Percentiles rank a stretch among this genome's conserved stretches.
Conservation (phyloP, 1,140 invertebrate genomes). For the Hylaeus volcanicus region DNA sequence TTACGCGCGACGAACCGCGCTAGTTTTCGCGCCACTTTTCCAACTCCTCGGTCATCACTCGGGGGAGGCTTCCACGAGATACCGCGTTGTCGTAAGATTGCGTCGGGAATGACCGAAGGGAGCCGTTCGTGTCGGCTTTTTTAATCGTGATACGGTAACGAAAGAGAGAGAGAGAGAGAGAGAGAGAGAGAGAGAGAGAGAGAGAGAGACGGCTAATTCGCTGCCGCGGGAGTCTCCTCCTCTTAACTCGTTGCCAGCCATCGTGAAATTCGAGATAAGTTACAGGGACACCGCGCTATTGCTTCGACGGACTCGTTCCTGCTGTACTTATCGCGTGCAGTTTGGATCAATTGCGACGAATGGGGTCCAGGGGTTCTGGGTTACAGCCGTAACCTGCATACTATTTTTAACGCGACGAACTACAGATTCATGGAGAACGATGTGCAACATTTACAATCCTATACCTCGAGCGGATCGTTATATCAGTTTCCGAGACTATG, state of each 20-base stretch:
- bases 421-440: too few relatives aligned
- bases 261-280: constrained; percentile 16
- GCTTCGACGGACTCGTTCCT: too few relatives aligned
- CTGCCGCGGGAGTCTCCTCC: constrained; percentile 2
- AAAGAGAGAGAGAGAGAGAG: neutral
- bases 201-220: constrained; percentile 15
- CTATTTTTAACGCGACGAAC: too few relatives aligned
- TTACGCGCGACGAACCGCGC: neutral
- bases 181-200: neutral
- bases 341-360: too few relatives aligned
- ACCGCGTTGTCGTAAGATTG: neutral
- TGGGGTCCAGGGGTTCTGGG: too few relatives aligned
- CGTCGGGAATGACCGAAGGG: neutral
- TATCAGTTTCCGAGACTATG: too few relatives aligned
- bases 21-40: neutral
- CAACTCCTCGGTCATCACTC: neutral
- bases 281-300: neutral
- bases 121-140: neutral
- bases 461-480: too few relatives aligned
- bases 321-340: too few relatives aligned
- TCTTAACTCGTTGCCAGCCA: neutral
- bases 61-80: neutral
- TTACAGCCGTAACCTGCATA: too few relatives aligned
- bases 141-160: neutral
- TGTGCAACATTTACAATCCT: too few relatives aligned